Evolutionary conservation across 1,140 invertebrate species (phyloP).

Genomic region (Aphelinus atriplicis): DNA sequence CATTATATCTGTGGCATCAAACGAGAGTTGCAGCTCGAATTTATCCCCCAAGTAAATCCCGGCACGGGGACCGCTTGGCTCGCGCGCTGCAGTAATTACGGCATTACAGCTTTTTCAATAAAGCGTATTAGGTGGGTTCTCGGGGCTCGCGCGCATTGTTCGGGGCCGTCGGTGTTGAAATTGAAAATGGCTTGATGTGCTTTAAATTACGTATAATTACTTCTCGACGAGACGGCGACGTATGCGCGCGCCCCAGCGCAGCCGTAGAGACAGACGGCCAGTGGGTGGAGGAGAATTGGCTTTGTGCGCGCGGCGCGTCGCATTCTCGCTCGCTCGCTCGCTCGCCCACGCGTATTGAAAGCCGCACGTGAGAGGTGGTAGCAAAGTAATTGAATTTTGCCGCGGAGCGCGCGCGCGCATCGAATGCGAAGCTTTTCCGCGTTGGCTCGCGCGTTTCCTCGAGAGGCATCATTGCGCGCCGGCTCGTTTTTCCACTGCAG

Average conservation of each 20-base stretch:
- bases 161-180: constrained; percentile 1
- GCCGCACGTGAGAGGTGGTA: not conserved
- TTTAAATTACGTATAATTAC: constrained; percentile 26
- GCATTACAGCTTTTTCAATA: constrained; percentile 44
- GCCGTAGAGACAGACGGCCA: no score
- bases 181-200: constrained; percentile 22
- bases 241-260: not conserved
- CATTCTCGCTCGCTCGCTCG: no score
- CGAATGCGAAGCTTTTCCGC: no score
- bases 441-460: no score
- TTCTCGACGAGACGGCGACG: constrained; percentile 2
- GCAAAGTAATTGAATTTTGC: constrained; percentile 25
- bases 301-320: not conserved
- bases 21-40: not conserved
- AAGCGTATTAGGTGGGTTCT: constrained; percentile 38
- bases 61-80: constrained; percentile 36
- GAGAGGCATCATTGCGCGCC: no score
- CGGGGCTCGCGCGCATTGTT: constrained; percentile 38
- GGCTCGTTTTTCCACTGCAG: no score
- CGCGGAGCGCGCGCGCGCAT: not conserved
- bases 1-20: no score
- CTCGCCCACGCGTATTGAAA: not conserved
- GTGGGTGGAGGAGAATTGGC: not conserved
- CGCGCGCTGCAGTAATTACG: constrained; percentile 39
- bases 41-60: constrained; percentile 39